Evolutionary conservation across 2,888 invertebrate genomes (phyloP).

Genomic region (Selenia dentaria): DNA sequence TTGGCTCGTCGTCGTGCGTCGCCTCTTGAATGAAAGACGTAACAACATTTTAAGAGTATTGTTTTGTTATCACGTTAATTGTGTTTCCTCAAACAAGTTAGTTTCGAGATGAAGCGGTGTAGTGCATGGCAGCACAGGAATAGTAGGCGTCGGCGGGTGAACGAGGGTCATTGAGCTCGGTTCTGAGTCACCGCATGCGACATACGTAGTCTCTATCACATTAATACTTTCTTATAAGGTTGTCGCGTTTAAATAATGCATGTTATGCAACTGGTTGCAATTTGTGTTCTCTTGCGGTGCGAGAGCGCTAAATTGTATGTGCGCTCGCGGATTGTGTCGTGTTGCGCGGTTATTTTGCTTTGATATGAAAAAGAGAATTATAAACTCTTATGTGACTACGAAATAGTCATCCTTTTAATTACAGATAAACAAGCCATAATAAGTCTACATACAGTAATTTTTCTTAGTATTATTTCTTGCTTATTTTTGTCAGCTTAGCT

Average conservation of each 20-base stretch:
- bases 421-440: too few relatives aligned
- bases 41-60: slow-evolving; percentile 28
- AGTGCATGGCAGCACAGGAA: slow-evolving; percentile 65
- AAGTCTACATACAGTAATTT: too few relatives aligned
- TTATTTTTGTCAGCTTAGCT: too few relatives aligned
- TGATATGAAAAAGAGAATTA: too few relatives aligned
- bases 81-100: slow-evolving; percentile 44
- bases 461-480: too few relatives aligned
- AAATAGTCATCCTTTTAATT: too few relatives aligned
- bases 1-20: slow-evolving; percentile 20
- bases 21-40: slow-evolving; percentile 38
- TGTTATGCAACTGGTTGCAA: slow-evolving; percentile 80
- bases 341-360: too few relatives aligned
- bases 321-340: slow-evolving; percentile 37
- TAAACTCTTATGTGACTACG: too few relatives aligned
- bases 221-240: slow-evolving; percentile 82
- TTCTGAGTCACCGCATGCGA: slow-evolving; percentile 73
- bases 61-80: slow-evolving; percentile 40
- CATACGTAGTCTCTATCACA: slow-evolving; percentile 75
- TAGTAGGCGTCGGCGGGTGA: slow-evolving; percentile 69
- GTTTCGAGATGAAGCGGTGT: slow-evolving; percentile 60
- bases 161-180: slow-evolving; percentile 71
- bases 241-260: slow-evolving; percentile 80
- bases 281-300: slow-evolving; percentile 64
- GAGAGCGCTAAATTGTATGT: slow-evolving; percentile 48